Conservation (phyloP, 2,888 invertebrate genomes). For the Stenolophus ochropezus region DNA sequence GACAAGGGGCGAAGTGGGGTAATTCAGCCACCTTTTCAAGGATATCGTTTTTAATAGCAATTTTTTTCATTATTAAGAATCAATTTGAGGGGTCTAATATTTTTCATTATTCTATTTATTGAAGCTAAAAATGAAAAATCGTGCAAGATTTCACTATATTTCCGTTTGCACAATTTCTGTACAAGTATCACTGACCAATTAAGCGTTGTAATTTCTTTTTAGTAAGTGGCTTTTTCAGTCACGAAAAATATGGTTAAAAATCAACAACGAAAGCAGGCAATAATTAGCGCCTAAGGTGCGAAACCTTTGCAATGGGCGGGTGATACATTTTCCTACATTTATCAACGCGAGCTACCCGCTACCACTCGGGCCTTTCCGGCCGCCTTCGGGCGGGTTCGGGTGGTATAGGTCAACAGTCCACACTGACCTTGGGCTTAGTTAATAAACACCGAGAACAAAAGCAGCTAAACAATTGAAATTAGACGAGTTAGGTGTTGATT, state of each 20-base stretch:
- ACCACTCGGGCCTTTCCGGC: slow-evolving; percentile 10
- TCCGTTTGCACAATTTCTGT: too few species aligned
- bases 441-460: slow-evolving; percentile 56
- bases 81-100: too few species aligned
- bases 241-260: slow-evolving; percentile 9
- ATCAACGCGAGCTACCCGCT: slow-evolving; percentile 8
- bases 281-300: slow-evolving; percentile 38
- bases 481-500: slow-evolving; percentile 15
- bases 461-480: slow-evolving; percentile 52
- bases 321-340: slow-evolving; percentile 51
- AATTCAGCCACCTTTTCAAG: too few species aligned
- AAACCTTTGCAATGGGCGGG: slow-evolving; percentile 32
- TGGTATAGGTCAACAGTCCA: slow-evolving; percentile 51
- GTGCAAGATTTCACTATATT: too few species aligned
- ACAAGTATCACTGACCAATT: too few species aligned
- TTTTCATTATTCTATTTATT: too few species aligned
- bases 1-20: too few species aligned
- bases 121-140: too few species aligned
- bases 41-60: too few species aligned
- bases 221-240: too few species aligned
- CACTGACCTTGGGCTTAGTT: slow-evolving; percentile 54
- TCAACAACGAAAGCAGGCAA: neutral
- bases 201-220: too few species aligned
- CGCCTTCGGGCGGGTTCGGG: neutral
- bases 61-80: too few species aligned